phyloP scores from a whole-genome alignment of 2,888 invertebrate species.

The Metallyticus violacea region DNA sequence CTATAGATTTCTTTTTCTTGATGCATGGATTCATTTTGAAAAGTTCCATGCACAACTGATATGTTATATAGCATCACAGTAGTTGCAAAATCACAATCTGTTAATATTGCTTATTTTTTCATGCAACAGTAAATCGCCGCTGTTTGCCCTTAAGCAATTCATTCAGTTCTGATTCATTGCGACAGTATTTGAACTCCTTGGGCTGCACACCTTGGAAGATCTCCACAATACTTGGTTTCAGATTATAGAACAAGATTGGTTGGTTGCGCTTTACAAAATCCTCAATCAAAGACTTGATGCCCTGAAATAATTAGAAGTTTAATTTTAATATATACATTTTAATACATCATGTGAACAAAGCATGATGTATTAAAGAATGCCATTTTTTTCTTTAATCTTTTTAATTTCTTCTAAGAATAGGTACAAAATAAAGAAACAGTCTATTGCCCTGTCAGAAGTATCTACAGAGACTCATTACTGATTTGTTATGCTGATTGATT shows the following conservation, averaged over 20 bases:
- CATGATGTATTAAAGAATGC: background rate
- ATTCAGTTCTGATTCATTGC: conserved; percentile 54
- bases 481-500: no score
- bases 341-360: no score
- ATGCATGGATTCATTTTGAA: background rate
- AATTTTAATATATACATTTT: no score
- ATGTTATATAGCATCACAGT: background rate
- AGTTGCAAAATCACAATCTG: background rate
- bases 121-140: background rate
- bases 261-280: conserved; percentile 57
- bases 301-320: conserved; percentile 51
- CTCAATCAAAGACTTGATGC: conserved; percentile 57
- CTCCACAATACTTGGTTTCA: conserved; percentile 56
- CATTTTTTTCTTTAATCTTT: background rate
- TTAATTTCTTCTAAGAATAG: background rate
- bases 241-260: conserved; percentile 55
- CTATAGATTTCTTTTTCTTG: background rate
- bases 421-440: no score
- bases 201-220: conserved; percentile 59
- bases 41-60: background rate
- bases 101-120: background rate
- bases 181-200: conserved; percentile 54
- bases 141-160: conserved; percentile 51
- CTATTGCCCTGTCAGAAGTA: no score
- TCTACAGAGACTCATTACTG: no score